Conservation (phyloP, 2,797 vertebrate species). For the Apodemus agrarius region DNA sequence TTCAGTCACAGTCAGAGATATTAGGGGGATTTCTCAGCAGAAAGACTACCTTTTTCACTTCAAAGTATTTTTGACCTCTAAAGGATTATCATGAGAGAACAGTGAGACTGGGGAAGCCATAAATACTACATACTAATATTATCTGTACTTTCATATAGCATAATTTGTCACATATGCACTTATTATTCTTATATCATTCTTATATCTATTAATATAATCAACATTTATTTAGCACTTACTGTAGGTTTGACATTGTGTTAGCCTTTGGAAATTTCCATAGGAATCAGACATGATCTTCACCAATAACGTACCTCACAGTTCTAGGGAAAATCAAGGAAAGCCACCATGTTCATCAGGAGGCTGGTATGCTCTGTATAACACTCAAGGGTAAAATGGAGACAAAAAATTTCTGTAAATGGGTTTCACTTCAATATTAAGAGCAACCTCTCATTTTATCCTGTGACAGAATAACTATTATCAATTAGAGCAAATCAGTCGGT, state of each 20-base stretch:
- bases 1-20: neutral
- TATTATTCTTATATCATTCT: neutral
- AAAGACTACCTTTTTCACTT: neutral
- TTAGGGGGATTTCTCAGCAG: neutral
- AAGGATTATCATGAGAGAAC: neutral
- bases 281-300: neutral
- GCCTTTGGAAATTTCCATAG: neutral
- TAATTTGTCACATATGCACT: neutral
- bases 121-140: neutral
- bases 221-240: neutral
- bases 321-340: neutral
- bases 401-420: neutral
- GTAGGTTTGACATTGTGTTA: neutral
- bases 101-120: neutral
- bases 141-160: neutral
- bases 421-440: neutral
- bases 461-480: neutral
- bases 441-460: neutral
- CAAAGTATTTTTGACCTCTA: neutral
- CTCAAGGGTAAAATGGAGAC: neutral
- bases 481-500: neutral
- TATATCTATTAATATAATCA: neutral
- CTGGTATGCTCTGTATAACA: neutral
- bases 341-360: neutral
- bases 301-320: neutral